phyloP scores from a whole-genome alignment of 1,140 invertebrate genomes.

The Anoplophora glabripennis region DNA sequence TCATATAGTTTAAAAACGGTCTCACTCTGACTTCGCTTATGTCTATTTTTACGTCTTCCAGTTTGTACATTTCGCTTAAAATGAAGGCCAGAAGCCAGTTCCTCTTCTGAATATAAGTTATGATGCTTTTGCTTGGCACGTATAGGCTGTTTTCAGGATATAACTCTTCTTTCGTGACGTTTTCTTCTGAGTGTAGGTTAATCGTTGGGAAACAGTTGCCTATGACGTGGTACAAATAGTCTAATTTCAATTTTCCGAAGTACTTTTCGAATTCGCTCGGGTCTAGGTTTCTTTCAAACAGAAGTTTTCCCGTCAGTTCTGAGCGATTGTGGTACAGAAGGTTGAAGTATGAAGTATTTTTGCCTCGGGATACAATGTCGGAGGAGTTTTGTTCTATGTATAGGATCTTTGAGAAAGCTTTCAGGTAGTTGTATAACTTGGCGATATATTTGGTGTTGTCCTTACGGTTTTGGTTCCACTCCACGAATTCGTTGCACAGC shows the following conservation, averaged over 20 bases:
- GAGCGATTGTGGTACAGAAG: constrained; percentile 47
- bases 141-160: constrained; percentile 36
- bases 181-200: constrained; percentile 34
- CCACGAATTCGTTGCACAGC: constrained; percentile 14
- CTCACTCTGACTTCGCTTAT: constrained; percentile 43
- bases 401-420: constrained; percentile 47
- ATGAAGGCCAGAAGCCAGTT: constrained; percentile 59
- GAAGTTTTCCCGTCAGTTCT: constrained; percentile 54
- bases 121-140: constrained; percentile 44
- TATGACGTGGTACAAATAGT: constrained; percentile 58
- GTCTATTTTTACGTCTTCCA: constrained; percentile 41
- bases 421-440: constrained; percentile 50
- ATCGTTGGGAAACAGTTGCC: constrained; percentile 57
- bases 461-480: neutral
- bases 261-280: constrained; percentile 56
- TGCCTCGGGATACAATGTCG: constrained; percentile 48
- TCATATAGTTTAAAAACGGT: constrained; percentile 50
- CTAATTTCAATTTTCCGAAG: constrained; percentile 56
- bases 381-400: constrained; percentile 48
- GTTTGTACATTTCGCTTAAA: constrained; percentile 52
- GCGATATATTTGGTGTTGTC: constrained; percentile 45
- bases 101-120: constrained; percentile 56
- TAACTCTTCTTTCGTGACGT: constrained; percentile 28
- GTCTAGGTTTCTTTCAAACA: constrained; percentile 55
- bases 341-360: constrained; percentile 41